Percentiles rank a stretch among this genome's conserved stretches.
Conservation (phyloP, 2,797 vertebrate genomes). For the Discoglossus pictus region DNA sequence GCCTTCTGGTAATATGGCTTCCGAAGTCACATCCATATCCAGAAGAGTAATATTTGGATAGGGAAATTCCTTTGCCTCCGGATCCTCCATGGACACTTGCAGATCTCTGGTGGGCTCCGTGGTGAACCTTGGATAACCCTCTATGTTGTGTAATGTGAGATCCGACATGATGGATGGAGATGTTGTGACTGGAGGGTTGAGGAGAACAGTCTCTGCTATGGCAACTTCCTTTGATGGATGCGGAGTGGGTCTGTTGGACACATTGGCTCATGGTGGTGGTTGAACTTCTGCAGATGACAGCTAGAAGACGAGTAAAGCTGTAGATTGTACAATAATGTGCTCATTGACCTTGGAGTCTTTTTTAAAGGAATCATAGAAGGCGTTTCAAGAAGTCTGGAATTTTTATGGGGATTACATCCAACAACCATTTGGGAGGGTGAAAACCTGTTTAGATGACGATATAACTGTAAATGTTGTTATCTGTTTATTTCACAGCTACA, state of each 20-base stretch:
- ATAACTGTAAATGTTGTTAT: too few species aligned
- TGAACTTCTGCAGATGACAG: background rate
- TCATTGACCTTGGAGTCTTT: slow-evolving; percentile 12
- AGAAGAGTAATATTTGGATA: slow-evolving; percentile 57
- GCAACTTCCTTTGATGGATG: slow-evolving; percentile 17
- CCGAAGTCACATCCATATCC: slow-evolving; percentile 53
- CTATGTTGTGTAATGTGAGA: slow-evolving; percentile 5
- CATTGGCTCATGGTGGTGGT: slow-evolving; percentile 8
- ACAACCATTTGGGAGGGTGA: too few species aligned
- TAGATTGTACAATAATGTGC: background rate
- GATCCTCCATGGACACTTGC: slow-evolving; percentile 66
- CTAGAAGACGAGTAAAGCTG: background rate
- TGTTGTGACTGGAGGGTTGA: slow-evolving; percentile 1
- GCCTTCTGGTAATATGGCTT: too few species aligned
- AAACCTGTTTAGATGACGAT: too few species aligned
- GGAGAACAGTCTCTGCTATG: too few species aligned
- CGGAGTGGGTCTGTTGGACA: slow-evolving; percentile 13
- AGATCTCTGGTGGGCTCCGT: slow-evolving; percentile 53
- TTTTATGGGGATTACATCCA: slow-evolving; percentile 10
- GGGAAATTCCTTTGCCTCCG: slow-evolving; percentile 58
- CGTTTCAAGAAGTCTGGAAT: slow-evolving; percentile 6
- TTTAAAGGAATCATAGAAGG: slow-evolving; percentile 25
- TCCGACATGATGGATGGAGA: background rate
- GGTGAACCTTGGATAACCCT: background rate
- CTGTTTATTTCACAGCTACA: too few species aligned